Evolutionary conservation across 2,888 invertebrate genomes (phyloP).

Genomic region (Nomada goodeniana): DNA sequence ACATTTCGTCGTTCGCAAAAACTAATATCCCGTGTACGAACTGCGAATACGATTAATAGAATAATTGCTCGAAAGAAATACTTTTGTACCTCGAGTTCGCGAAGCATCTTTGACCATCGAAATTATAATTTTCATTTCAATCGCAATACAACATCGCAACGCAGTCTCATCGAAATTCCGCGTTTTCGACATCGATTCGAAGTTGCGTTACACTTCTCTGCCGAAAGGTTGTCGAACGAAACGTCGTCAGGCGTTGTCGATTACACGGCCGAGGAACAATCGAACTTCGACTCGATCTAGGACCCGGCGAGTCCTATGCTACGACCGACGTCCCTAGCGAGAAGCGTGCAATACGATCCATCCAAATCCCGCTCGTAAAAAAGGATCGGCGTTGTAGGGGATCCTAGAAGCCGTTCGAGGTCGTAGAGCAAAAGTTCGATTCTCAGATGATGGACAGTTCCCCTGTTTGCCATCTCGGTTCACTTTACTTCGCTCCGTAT

Average conservation of each 20-base stretch:
- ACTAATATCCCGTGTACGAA: no score
- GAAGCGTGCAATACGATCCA: constrained; percentile 52
- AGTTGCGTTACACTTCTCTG: not conserved
- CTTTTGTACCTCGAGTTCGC: no score
- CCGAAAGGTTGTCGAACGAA: not conserved
- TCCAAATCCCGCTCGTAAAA: constrained; percentile 63
- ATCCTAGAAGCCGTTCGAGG: constrained; percentile 62
- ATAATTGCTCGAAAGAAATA: no score
- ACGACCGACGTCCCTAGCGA: not conserved
- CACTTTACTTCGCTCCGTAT: constrained; percentile 22
- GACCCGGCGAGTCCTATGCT: not conserved
- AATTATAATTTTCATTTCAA: no score
- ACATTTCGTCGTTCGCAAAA: no score
- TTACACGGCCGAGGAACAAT: not conserved
- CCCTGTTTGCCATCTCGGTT: constrained; percentile 62
- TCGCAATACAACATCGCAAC: no score
- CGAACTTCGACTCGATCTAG: not conserved
- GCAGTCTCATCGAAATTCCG: not conserved
- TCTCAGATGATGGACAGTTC: constrained; percentile 64
- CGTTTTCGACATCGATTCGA: not conserved
- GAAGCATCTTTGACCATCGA: no score
- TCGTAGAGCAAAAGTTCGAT: constrained; percentile 66
- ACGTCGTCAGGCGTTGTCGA: not conserved
- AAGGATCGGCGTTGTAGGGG: constrained; percentile 56
- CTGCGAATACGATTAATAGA: no score